These are phyloP conservation scores for Tadarida brasiliensis DNA, from an alignment of 2,797 vertebrate species.

Conservation along the genomic window DNA sequence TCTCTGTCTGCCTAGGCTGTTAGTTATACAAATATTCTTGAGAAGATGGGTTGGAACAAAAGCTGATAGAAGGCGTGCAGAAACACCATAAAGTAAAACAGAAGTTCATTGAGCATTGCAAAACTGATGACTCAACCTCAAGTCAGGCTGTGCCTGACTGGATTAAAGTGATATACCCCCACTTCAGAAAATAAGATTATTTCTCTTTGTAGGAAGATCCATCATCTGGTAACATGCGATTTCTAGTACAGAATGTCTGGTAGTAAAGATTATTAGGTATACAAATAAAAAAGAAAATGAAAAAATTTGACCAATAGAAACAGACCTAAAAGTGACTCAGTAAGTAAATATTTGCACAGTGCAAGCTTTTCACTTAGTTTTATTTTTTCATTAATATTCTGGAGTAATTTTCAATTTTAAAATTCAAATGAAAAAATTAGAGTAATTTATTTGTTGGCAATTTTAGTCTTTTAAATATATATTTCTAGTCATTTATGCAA, in stretches of 20 bases:
- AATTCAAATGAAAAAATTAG: not conserved
- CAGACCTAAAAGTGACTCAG: not conserved
- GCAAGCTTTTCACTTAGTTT: not conserved
- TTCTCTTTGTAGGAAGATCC: not conserved
- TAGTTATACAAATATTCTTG: not conserved
- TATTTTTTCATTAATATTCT: not conserved
- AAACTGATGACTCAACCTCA: not conserved
- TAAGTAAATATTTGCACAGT: not conserved
- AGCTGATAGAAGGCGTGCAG: not conserved
- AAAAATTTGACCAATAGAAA: not conserved
- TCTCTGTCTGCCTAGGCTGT: not conserved
- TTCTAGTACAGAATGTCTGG: not conserved
- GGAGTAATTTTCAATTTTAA: not conserved
- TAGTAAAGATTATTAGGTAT: not conserved
- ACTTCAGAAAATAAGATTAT: not conserved
- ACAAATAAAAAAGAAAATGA: not conserved
- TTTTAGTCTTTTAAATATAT: not conserved
- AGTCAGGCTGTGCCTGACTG: not conserved
- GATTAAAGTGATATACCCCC: not conserved
- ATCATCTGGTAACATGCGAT: accelerated
- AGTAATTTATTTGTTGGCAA: not conserved
- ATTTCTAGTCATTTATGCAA: not conserved
- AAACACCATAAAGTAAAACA: not conserved
- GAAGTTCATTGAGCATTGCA: not conserved
- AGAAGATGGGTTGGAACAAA: not conserved